Evolutionary conservation across 2,113 vertebrate species (phyloP).

Genomic region (Malaclemys terrapin): DNA sequence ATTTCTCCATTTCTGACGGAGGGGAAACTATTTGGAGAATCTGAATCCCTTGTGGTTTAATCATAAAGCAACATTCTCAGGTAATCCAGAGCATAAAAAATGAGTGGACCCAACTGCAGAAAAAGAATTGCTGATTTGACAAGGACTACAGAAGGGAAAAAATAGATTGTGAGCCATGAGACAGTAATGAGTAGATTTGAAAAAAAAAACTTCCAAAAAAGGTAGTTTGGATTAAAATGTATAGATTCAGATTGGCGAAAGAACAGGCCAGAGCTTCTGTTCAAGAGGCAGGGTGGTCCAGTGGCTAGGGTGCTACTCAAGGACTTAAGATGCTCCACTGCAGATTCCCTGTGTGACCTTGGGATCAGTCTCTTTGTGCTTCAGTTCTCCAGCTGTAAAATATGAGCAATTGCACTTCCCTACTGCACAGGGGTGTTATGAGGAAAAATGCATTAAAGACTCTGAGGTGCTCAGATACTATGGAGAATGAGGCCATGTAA

Average conservation of each 20-base stretch:
- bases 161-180: background rate
- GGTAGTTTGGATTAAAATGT: conserved; percentile 17
- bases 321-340: background rate
- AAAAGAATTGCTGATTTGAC: conserved; percentile 3
- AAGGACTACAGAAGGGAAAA: background rate
- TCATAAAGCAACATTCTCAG: background rate
- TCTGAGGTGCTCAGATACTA: background rate
- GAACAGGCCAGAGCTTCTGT: background rate
- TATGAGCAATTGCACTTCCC: background rate
- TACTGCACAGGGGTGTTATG: background rate
- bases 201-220: background rate
- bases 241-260: background rate
- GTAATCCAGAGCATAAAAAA: background rate
- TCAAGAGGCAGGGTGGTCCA: background rate
- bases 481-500: background rate
- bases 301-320: too few species aligned
- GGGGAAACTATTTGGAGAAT: background rate
- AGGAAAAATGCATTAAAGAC: background rate
- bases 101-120: background rate
- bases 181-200: background rate
- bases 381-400: background rate
- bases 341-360: background rate
- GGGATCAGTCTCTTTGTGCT: background rate
- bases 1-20: background rate
- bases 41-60: background rate